Evolutionary conservation across 1,140 invertebrate genomes (phyloP).

Genomic region (Drosophila albomicans): DNA sequence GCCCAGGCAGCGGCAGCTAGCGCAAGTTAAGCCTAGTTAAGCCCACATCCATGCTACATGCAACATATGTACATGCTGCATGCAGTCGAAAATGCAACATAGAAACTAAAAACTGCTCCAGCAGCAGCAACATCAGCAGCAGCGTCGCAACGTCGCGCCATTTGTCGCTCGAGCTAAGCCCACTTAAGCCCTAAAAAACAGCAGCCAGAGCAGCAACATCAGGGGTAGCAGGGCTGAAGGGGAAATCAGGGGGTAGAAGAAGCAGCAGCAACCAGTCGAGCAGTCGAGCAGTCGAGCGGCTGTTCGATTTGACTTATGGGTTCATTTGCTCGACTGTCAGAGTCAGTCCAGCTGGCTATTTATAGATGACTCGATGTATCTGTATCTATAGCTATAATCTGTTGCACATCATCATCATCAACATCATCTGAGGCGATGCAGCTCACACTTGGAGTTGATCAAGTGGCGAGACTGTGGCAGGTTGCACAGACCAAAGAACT

Average conservation of each 20-base stretch:
- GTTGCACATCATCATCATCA: background rate
- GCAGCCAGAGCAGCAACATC: slow-evolving; percentile 50
- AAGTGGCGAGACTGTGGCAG: slow-evolving; percentile 32
- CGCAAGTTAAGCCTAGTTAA: slow-evolving; percentile 79
- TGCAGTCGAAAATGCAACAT: slow-evolving; percentile 48
- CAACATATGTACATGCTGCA: slow-evolving; percentile 61
- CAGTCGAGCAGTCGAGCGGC: slow-evolving; percentile 42
- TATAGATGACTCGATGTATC: slow-evolving; percentile 44
- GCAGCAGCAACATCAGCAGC: slow-evolving; percentile 21
- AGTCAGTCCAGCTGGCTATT: slow-evolving; percentile 50
- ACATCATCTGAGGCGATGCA: background rate
- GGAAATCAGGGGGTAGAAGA: slow-evolving; percentile 2
- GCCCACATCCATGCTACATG: slow-evolving; percentile 58
- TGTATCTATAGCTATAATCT: slow-evolving; percentile 2
- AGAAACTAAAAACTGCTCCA: slow-evolving; percentile 75
- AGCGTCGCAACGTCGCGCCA: slow-evolving; percentile 61
- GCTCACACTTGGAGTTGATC: slow-evolving; percentile 22
- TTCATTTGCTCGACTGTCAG: slow-evolving; percentile 80
- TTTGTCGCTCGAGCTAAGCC: slow-evolving; percentile 78
- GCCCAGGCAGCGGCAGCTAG: slow-evolving; percentile 26
- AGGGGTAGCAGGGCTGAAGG: slow-evolving; percentile 1
- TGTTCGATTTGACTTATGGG: slow-evolving; percentile 83
- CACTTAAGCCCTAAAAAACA: slow-evolving; percentile 82
- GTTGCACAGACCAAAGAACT: background rate
- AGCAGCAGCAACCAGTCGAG: background rate